Percentiles rank a stretch among this genome's conserved stretches.
These are phyloP conservation scores for Protomyctophum bolini DNA, from an alignment of 2,113 vertebrate species.

Conservation along the genomic window DNA sequence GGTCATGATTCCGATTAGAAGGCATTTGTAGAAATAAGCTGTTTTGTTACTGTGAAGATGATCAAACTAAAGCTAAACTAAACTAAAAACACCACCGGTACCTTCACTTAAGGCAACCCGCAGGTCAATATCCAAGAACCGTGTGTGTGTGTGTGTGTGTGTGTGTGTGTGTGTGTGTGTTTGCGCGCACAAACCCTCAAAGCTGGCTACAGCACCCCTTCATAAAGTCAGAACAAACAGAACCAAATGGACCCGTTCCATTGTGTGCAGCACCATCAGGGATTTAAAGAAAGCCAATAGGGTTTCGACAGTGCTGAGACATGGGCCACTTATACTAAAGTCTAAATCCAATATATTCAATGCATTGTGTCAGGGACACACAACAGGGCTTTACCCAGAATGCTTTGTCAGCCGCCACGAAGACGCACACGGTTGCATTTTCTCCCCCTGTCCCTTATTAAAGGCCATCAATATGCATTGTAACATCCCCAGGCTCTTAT, in stretches of 20 bases:
- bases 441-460: background rate
- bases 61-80: too few species aligned
- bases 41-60: too few species aligned
- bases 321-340: conserved; percentile 3
- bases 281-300: background rate
- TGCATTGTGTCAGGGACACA: conserved; percentile 29
- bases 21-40: too few species aligned
- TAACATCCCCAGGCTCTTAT: conserved; percentile 22
- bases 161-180: too few species aligned
- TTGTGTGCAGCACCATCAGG: background rate
- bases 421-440: conserved; percentile 24
- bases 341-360: conserved; percentile 26
- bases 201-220: too few species aligned
- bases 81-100: too few species aligned
- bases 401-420: conserved; percentile 45
- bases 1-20: too few species aligned
- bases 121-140: too few species aligned
- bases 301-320: background rate
- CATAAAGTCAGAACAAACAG: background rate
- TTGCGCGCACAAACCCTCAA: too few species aligned
- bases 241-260: background rate
- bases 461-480: conserved; percentile 28
- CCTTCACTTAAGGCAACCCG: too few species aligned
- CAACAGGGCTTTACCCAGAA: conserved; percentile 24
- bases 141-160: too few species aligned